These are phyloP conservation scores for Solenopsis fugax DNA, from an alignment of 1,140 invertebrate species.

Conservation along the genomic window DNA sequence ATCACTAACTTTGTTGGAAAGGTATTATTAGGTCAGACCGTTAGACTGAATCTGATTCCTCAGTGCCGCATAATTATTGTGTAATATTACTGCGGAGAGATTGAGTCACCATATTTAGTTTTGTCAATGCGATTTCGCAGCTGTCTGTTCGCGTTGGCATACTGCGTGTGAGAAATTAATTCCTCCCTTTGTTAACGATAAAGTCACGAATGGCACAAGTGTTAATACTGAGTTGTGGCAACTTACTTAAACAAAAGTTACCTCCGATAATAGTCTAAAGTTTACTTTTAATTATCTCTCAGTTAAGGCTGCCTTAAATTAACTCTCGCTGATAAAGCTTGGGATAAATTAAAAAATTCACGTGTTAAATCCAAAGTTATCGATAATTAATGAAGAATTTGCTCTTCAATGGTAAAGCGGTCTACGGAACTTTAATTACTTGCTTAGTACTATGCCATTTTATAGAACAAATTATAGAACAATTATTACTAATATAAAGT, in stretches of 20 bases:
- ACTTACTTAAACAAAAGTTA: not conserved
- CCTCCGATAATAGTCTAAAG: not conserved
- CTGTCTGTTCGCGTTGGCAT: not conserved
- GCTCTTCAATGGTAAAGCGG: not conserved
- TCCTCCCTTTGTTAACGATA: not conserved
- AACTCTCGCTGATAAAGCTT: not conserved
- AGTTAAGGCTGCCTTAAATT: not conserved
- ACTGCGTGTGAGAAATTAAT: slow-evolving; percentile 14
- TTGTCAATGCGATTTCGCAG: not conserved
- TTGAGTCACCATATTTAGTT: slow-evolving; percentile 42
- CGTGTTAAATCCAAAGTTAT: not conserved
- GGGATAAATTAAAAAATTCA: slow-evolving; percentile 19
- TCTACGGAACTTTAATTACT: not conserved
- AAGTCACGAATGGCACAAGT: slow-evolving; percentile 3
- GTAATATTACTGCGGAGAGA: slow-evolving; percentile 31
- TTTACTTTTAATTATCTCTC: not conserved
- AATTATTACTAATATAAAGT: not conserved
- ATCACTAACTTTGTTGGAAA: not conserved
- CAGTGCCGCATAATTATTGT: not conserved
- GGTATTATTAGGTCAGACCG: slow-evolving; percentile 2
- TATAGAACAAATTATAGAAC: not conserved
- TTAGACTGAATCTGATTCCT: slow-evolving; percentile 1
- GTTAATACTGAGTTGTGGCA: not conserved
- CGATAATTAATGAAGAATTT: not conserved
- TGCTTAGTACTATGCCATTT: not conserved